Evolutionary conservation across 1,140 invertebrate genomes (phyloP).

Genomic region (Drosophila parvula): DNA sequence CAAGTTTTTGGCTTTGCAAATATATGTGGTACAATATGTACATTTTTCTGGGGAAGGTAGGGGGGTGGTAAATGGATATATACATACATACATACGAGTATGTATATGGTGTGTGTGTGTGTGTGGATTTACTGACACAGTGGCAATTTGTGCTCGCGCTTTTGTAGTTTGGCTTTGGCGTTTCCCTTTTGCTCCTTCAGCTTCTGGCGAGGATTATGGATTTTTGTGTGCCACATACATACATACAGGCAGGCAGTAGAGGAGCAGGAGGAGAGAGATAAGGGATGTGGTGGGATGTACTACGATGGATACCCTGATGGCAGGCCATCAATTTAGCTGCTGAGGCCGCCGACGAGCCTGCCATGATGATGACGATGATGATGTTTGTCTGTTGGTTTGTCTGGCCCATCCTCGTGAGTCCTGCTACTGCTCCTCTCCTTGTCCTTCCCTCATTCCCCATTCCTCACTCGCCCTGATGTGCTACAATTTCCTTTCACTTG

Average conservation of each 20-base stretch:
- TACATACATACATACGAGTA: slow-evolving; percentile 16
- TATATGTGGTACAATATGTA: slow-evolving; percentile 17
- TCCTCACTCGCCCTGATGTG: slow-evolving; percentile 32
- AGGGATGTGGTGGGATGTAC: slow-evolving; percentile 19
- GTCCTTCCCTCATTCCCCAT: not conserved
- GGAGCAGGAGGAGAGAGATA: not conserved
- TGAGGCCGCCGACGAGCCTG: slow-evolving; percentile 32
- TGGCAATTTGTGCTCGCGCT: slow-evolving; percentile 67
- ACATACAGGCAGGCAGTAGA: slow-evolving; percentile 4
- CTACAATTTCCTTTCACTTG: slow-evolving; percentile 82
- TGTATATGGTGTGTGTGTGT: too few species aligned
- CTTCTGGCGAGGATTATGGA: slow-evolving; percentile 73
- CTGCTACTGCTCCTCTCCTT: not conserved
- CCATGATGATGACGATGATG: slow-evolving; percentile 57
- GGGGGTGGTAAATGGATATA: slow-evolving; percentile 4
- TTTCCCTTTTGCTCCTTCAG: slow-evolving; percentile 72
- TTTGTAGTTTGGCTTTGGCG: slow-evolving; percentile 79
- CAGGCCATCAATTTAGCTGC: slow-evolving; percentile 75
- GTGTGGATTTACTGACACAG: slow-evolving; percentile 34
- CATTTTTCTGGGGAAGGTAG: not conserved
- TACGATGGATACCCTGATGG: slow-evolving; percentile 57
- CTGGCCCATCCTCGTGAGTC: slow-evolving; percentile 41
- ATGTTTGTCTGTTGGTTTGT: slow-evolving; percentile 81
- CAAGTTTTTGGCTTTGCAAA: slow-evolving; percentile 64
- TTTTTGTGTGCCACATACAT: slow-evolving; percentile 66